These are phyloP conservation scores for Actinostola sp. DNA, from an alignment of 92 coral and sea anemone species.

Conservation along the genomic window DNA sequence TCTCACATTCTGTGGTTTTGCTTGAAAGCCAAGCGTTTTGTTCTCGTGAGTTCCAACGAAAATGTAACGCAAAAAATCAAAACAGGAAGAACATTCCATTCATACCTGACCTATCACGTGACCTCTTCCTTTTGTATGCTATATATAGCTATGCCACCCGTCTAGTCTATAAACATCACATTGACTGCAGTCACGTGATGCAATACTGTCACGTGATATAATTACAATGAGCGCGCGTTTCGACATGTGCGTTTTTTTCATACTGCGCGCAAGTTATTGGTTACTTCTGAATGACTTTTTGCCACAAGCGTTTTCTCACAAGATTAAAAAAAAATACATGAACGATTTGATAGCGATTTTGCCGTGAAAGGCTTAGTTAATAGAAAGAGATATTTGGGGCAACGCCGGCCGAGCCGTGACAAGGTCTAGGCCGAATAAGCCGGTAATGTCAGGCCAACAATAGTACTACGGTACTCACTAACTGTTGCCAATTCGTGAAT, in stretches of 20 bases:
- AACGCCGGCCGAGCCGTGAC: too few species aligned
- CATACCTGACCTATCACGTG: constrained; percentile 23
- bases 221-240: neutral
- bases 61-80: constrained; percentile 20
- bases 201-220: neutral
- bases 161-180: too few species aligned
- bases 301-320: neutral
- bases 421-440: too few species aligned
- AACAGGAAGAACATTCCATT: constrained; percentile 71
- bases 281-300: neutral
- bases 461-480: too few species aligned
- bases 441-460: too few species aligned
- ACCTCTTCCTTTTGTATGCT: neutral
- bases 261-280: too few species aligned
- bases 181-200: neutral
- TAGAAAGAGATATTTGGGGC: too few species aligned
- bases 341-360: too few species aligned
- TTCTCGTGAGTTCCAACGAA: neutral
- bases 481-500: too few species aligned
- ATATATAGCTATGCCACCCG: too few species aligned
- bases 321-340: too few species aligned
- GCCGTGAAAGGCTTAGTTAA: too few species aligned
- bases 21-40: neutral
- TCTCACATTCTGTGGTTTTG: neutral
- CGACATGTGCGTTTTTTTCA: neutral